Evolutionary conservation across 1,140 invertebrate species (phyloP), one percentile per base, ranked within the genome.

Genomic region (Drosophila mojavensis): DNA sequence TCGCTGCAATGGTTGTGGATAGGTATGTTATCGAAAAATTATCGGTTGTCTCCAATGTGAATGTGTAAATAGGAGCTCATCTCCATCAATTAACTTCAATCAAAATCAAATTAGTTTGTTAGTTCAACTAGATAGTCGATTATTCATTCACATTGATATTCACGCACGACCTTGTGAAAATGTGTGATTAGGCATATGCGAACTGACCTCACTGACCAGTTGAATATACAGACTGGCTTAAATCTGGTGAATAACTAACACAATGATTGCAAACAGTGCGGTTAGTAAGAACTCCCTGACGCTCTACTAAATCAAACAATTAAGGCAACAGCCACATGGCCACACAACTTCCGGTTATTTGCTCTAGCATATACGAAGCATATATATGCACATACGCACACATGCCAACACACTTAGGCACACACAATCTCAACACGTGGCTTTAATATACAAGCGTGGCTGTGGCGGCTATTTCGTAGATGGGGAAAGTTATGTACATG

Each of bases 1-100:
- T 99, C 93, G 98, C 99, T 60, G 98, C 98, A 74, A 97, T 99
- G 98, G 98, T 99, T 81, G 97, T 99, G 86, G 98, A 99, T 94
- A 95, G 95, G 95, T 95, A 73, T 75, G 88, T 77, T 9, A 17
- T 5, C 36, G 6, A 30, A 10, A 24, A 36, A 6, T 0, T 15
- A 43, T 43, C 11, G 4, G n/a, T 13, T 15, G n/a, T n/a, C 11
- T 15, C n/a, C 4, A 43, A 43, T 43, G 41, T 17, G 17, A 17
- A 17, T n/a, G 17, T 17, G 0, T n/a, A 2, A 24, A 24, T 24
- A 24, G 20, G 2, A 2, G 20, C 20, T 24, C 20, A 24, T 24
- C 20, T 24, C 3, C 20, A 24, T 24, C 20, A 24, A 24, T 24
- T 24, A 24, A 24, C 20, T 24, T 24, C 20, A 24, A 24, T 24